These are phyloP conservation scores for Astreopora myriophthalma DNA, from an alignment of 64 coral and sea anemone genomes.

Conservation along the genomic window DNA sequence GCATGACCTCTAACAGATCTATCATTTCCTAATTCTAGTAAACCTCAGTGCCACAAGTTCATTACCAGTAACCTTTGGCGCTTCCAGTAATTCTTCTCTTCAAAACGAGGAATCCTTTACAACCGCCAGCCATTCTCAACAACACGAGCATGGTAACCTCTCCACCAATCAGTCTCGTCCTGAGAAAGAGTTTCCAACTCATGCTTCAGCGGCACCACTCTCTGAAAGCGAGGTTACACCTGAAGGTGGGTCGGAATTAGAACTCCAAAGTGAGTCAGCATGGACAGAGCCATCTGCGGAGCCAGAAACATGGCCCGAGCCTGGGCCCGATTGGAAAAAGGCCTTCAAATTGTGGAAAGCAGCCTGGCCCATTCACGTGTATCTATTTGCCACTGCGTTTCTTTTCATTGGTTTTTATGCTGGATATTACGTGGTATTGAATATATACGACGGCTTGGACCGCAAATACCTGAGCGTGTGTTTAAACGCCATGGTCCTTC, in stretches of 20 bases:
- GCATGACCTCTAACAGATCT: not conserved
- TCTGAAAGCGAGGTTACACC: not conserved
- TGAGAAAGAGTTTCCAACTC: not conserved
- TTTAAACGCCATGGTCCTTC: slow-evolving; percentile 83
- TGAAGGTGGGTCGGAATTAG: not conserved
- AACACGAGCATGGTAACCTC: too few relatives aligned
- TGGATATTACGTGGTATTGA: slow-evolving; percentile 80
- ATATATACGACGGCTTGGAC: slow-evolving; percentile 83
- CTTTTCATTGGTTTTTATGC: slow-evolving; percentile 78
- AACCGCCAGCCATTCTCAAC: not conserved
- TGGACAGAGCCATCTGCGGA: slow-evolving; percentile 46
- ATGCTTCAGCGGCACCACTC: not conserved
- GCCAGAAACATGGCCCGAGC: slow-evolving; percentile 93
- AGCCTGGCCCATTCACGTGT: slow-evolving; percentile 85
- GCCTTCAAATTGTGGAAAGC: slow-evolving; percentile 84
- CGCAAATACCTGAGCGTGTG: slow-evolving; percentile 89
- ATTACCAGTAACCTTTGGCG: not conserved
- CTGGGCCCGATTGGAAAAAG: slow-evolving; percentile 84
- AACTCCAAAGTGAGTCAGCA: not conserved
- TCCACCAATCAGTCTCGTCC: not conserved
- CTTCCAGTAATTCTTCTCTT: not conserved
- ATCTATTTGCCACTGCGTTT: slow-evolving; percentile 66
- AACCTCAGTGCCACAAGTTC: not conserved
- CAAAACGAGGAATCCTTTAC: not conserved
- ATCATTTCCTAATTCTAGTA: not conserved